Evolutionary conservation across 2,113 vertebrate species (phyloP).

Genomic region (Hucho hucho): DNA sequence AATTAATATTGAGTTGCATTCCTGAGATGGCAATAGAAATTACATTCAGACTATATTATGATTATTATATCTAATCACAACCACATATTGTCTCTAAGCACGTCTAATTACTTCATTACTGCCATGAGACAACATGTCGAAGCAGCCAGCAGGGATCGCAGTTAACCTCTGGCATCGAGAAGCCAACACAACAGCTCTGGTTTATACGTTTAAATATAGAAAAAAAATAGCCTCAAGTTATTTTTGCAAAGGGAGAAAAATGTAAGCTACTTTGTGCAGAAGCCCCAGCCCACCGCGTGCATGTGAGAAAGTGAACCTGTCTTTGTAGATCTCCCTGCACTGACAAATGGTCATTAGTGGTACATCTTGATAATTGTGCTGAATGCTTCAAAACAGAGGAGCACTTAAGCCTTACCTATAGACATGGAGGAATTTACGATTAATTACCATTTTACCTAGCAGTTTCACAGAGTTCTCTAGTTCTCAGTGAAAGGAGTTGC

Average conservation of each 20-base stretch:
- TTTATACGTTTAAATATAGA: slow-evolving; percentile 41
- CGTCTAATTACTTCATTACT: slow-evolving; percentile 73
- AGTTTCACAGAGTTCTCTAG: slow-evolving; percentile 48
- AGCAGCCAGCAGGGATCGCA: slow-evolving; percentile 18
- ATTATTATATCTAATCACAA: slow-evolving; percentile 68
- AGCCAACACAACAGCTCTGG: slow-evolving; percentile 19
- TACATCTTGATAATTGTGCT: slow-evolving; percentile 58
- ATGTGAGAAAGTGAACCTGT: slow-evolving; percentile 41
- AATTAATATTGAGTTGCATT: slow-evolving; percentile 33
- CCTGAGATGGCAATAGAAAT: slow-evolving; percentile 58
- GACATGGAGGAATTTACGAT: slow-evolving; percentile 75
- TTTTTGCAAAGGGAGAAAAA: slow-evolving; percentile 50
- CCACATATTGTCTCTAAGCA: slow-evolving; percentile 63
- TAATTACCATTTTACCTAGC: slow-evolving; percentile 63
- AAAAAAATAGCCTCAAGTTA: slow-evolving; percentile 55
- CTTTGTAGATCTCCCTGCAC: slow-evolving; percentile 30
- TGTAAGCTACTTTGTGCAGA: slow-evolving; percentile 32
- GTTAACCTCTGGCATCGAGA: slow-evolving; percentile 25
- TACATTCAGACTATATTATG: slow-evolving; percentile 38
- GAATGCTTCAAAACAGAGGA: slow-evolving; percentile 62
- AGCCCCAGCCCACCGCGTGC: slow-evolving; percentile 8
- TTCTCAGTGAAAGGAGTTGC: slow-evolving; percentile 18
- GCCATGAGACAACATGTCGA: slow-evolving; percentile 66
- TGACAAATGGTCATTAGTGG: slow-evolving; percentile 62
- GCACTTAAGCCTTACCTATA: slow-evolving; percentile 63